Conservation (phyloP, 2,113 vertebrate genomes). For the Macquaria australasica region DNA sequence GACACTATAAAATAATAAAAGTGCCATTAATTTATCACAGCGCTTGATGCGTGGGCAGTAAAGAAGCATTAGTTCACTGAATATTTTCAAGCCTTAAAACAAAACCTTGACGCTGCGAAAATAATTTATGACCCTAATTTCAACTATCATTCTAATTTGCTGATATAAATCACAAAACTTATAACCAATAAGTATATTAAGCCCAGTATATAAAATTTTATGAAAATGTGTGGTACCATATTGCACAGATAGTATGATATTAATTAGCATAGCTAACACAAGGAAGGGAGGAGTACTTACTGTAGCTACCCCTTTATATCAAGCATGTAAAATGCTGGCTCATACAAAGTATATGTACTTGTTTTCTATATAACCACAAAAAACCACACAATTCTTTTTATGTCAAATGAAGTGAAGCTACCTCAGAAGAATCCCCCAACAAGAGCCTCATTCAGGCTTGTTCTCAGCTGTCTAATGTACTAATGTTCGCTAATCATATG, state of each 20-base stretch:
- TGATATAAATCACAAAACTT: constrained; percentile 92
- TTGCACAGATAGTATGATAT: constrained; percentile 82
- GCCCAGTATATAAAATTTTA: constrained; percentile 98
- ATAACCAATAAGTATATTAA: constrained; percentile 99
- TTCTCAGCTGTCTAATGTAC: constrained; percentile 52
- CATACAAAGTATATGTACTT: constrained; percentile 2
- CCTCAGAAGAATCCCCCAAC: constrained; percentile 45
- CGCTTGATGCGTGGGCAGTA: constrained; percentile 94
- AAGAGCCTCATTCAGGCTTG: constrained; percentile 64
- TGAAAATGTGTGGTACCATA: constrained; percentile 92
- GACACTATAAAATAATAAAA: constrained; percentile 99
- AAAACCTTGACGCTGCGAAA: constrained; percentile 90
- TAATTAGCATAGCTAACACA: constrained; percentile 74
- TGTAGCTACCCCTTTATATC: constrained; percentile 38
- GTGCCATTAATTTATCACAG: constrained; percentile 99
- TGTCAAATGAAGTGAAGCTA: constrained; percentile 43
- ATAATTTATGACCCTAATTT: constrained; percentile 96
- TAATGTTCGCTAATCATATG: constrained; percentile 73
- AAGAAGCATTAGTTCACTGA: constrained; percentile 97
- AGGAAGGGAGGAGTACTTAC: constrained; percentile 34
- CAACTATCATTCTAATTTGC: constrained; percentile 92
- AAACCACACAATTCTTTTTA: constrained; percentile 6
- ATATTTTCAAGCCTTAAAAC: constrained; percentile 94
- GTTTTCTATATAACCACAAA: constrained; percentile 9
- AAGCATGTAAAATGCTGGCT: constrained; percentile 40